phyloP scores from a whole-genome alignment of 2,797 vertebrate species.

The Muscicapa comitata region DNA sequence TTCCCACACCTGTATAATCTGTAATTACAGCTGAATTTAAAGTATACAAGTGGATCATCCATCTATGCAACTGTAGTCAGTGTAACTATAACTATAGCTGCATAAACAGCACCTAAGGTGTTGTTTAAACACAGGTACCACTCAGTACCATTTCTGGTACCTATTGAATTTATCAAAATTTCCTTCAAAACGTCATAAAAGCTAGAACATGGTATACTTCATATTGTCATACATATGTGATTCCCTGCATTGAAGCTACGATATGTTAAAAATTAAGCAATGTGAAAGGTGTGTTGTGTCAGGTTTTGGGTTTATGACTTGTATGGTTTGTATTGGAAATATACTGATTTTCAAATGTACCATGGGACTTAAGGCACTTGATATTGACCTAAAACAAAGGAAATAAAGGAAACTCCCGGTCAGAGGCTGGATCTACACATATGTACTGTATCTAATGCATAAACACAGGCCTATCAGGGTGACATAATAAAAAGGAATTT shows the following conservation, averaged over 20 bases:
- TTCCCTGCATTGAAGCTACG: neutral
- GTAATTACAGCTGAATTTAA: neutral
- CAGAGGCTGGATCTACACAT: neutral
- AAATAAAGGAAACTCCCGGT: neutral
- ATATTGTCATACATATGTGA: neutral
- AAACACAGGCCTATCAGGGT: neutral
- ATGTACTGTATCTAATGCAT: neutral
- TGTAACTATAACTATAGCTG: neutral
- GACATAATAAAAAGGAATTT: neutral
- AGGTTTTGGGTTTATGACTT: neutral
- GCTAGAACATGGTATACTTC: neutral
- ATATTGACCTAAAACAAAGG: neutral
- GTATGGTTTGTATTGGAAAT: neutral
- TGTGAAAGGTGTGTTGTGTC: accelerated
- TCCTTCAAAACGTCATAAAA: neutral
- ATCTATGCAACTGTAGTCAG: neutral
- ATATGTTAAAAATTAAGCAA: neutral
- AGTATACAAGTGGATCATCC: neutral
- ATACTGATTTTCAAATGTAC: neutral
- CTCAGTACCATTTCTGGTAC: neutral
- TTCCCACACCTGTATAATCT: neutral
- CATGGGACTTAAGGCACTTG: neutral
- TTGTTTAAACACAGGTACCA: no score
- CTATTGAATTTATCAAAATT: neutral
- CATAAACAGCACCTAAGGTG: neutral